Base-by-base conservation (phyloP, 2,888 invertebrate genomes). In the Protodeltote pygarga region DNA sequence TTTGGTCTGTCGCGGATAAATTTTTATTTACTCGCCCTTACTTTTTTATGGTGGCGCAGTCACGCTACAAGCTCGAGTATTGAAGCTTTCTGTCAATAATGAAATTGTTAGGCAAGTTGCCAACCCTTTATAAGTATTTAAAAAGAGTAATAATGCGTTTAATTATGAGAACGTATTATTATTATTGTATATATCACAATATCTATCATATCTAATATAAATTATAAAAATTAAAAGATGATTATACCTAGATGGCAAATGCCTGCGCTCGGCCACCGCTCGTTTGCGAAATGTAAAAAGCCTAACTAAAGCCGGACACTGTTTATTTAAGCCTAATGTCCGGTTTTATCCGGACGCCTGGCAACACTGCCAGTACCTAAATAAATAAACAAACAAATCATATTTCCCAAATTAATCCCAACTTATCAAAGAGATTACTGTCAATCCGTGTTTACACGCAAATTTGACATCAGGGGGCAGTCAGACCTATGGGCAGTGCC, bases 1-100 rank as follows among this genome's bases (percentile, higher is more conserved):
- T 90, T 88, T 89, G 75, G 39, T 51, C 25, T 50, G 64, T 64
- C 48, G 50, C 70, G 67, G 61, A 60, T 72, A 65, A 57, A 47
- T 59, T 73, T 70, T 65, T 74, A 66, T 76, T 77, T 76, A 58
- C 51, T 35, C 42, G 28, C 48, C 52, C 53, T 48, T 53, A 60
- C 52, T 37, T 49, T 66, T 65, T 67, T 59, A 61, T 52, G 52
- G 33, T 61, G 32, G 60, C 53, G 57, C 34, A 51, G 53, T 59
- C 57, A 60, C 57, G 52, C 44, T 42, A 49, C 31, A 29, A 29
- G 19, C 28, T 47, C 40, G n/a, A 11, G 15, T 29, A 47, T 55
- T 60, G 44, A 55, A 50, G 50, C 45, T 65, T 60, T 60, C 47
- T 50, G 69, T 65, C 44, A 68, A 65, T 69, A 53, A 51, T 52